Percentiles rank a stretch among this genome's conserved stretches.
These are phyloP conservation scores for Lonchura striata DNA, from an alignment of 2,113 vertebrate species.

Conservation along the genomic window DNA sequence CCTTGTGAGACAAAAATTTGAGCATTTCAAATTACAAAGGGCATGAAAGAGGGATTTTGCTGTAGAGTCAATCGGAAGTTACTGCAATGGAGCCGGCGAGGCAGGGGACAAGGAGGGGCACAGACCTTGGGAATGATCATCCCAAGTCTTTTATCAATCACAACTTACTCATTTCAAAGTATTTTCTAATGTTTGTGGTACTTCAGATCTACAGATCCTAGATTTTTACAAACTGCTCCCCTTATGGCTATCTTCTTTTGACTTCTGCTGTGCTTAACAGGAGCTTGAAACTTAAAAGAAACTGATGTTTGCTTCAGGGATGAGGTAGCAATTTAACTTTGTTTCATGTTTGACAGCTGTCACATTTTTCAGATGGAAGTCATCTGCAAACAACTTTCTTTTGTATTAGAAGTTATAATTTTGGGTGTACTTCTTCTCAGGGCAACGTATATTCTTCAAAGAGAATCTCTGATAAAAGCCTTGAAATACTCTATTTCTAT, in stretches of 20 bases:
- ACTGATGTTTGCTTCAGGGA: background rate
- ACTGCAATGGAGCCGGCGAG: background rate
- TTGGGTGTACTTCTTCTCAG: background rate
- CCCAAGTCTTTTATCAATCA: background rate
- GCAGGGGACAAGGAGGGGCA: background rate
- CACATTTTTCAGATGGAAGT: background rate
- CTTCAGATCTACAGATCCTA: background rate
- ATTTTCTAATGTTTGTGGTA: background rate
- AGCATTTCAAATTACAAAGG: background rate
- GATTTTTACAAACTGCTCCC: background rate
- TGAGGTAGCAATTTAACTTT: background rate
- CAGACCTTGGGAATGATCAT: background rate
- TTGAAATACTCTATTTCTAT: background rate
- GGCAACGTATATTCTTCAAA: background rate
- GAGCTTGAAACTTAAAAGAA: background rate
- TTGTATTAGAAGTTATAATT: background rate
- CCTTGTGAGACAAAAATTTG: background rate
- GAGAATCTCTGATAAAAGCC: background rate
- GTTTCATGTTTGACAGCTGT: background rate
- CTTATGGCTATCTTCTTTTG: background rate
- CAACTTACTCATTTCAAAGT: background rate
- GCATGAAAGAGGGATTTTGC: background rate
- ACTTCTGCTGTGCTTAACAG: background rate
- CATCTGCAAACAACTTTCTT: background rate
- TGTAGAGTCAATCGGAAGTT: background rate